These are phyloP conservation scores for Hymenochirus boettgeri DNA, from an alignment of 2,113 vertebrate species.

Conservation along the genomic window DNA sequence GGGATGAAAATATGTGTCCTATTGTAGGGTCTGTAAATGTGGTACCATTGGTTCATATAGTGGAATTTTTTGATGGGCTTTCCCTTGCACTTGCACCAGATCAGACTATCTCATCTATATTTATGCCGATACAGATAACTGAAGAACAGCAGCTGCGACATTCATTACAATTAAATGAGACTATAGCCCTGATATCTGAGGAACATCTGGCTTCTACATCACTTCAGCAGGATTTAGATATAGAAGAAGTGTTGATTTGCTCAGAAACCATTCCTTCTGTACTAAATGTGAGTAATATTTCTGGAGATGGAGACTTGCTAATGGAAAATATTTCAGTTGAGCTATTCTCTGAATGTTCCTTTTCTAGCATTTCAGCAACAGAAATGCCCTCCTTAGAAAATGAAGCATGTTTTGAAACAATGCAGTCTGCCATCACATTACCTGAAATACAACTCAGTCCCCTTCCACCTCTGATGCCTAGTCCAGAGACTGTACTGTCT, in stretches of 20 bases:
- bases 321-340: slow-evolving; percentile 43
- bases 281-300: background rate
- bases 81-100: slow-evolving; percentile 21
- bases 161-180: background rate
- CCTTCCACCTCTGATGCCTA: background rate
- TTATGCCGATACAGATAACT: background rate
- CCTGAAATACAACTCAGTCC: background rate
- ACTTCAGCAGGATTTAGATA: slow-evolving; percentile 11
- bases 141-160: background rate
- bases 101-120: slow-evolving; percentile 6
- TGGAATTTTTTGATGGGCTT: slow-evolving; percentile 38
- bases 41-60: slow-evolving; percentile 39
- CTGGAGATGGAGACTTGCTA: slow-evolving; percentile 5
- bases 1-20: slow-evolving; percentile 1
- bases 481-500: slow-evolving; percentile 59
- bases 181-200: slow-evolving; percentile 6
- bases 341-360: slow-evolving; percentile 36
- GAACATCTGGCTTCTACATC: slow-evolving; percentile 18
- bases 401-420: slow-evolving; percentile 62
- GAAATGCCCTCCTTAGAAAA: slow-evolving; percentile 44
- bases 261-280: background rate
- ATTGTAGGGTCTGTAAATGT: slow-evolving; percentile 23
- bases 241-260: background rate
- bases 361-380: slow-evolving; percentile 32
- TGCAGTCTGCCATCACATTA: slow-evolving; percentile 49